phyloP scores from a whole-genome alignment of 2,113 vertebrate species.

The Kryptolebias marmoratus region DNA sequence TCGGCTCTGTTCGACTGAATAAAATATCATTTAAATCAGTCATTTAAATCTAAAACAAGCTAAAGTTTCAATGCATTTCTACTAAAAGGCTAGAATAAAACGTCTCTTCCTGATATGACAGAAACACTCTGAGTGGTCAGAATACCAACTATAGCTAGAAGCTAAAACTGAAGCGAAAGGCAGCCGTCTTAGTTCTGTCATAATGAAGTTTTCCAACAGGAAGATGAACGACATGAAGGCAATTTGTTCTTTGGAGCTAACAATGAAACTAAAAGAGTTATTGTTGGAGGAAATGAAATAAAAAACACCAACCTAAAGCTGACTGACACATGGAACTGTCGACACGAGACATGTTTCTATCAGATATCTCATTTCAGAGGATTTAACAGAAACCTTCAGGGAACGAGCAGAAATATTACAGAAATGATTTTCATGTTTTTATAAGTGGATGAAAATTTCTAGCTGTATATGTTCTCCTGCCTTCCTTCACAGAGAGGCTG shows the following conservation, averaged over 20 bases:
- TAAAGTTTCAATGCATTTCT: too few species aligned
- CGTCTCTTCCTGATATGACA: too few species aligned
- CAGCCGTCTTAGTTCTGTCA: not conserved
- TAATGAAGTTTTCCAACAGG: not conserved
- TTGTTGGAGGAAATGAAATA: not conserved
- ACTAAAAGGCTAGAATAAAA: too few species aligned
- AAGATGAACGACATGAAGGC: not conserved
- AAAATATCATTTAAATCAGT: too few species aligned
- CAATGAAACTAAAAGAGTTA: not conserved
- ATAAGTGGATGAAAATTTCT: too few species aligned
- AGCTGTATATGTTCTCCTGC: too few species aligned
- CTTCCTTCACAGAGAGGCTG: too few species aligned
- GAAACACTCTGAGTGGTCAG: not conserved
- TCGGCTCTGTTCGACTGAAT: too few species aligned
- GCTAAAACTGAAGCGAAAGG: not conserved
- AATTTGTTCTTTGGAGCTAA: not conserved
- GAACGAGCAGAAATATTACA: too few species aligned
- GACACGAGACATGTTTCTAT: slow-evolving; percentile 11
- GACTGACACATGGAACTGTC: not conserved
- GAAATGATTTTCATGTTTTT: too few species aligned
- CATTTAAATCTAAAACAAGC: too few species aligned
- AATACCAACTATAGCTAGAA: not conserved
- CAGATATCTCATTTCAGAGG: not conserved
- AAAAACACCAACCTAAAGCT: not conserved
- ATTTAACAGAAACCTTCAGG: too few species aligned